phyloP scores from a whole-genome alignment of 2,797 vertebrate species.

The Lepilemur septentrionalis region DNA sequence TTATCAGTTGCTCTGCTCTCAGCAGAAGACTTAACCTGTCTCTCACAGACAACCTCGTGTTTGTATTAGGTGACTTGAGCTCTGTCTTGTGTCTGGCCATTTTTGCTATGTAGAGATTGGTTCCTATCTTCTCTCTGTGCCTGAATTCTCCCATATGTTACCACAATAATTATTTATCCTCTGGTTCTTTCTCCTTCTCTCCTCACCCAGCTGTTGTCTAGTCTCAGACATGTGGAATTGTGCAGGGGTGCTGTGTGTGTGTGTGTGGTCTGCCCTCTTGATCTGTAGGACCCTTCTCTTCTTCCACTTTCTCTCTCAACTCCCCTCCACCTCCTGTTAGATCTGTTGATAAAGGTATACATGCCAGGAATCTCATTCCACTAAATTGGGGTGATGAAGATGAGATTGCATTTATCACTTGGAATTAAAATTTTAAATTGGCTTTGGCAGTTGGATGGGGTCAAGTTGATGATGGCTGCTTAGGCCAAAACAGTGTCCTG shows the following conservation, averaged over 20 bases:
- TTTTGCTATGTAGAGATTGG: not conserved
- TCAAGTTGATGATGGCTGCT: not conserved
- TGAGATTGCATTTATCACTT: not conserved
- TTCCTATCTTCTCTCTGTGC: not conserved
- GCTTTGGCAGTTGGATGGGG: not conserved
- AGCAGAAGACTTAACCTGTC: not conserved
- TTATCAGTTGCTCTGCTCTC: not conserved
- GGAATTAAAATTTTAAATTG: not conserved
- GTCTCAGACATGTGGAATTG: not conserved
- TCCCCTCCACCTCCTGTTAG: not conserved
- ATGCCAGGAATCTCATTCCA: not conserved
- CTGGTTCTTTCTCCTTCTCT: not conserved
- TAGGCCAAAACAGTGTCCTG: not conserved
- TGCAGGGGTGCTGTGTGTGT: too few relatives aligned
- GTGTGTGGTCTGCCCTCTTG: too few relatives aligned
- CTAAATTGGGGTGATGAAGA: not conserved
- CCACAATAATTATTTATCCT: not conserved
- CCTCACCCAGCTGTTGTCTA: not conserved
- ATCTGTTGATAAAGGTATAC: not conserved
- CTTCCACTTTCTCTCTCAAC: not conserved
- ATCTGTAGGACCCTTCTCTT: not conserved
- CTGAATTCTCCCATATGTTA: fast-evolving
- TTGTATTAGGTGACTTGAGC: not conserved
- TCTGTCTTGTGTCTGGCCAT: not conserved
- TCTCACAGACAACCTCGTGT: not conserved